Base-by-base conservation (phyloP, 2,113 vertebrate species). In the Indicator indicator region DNA sequence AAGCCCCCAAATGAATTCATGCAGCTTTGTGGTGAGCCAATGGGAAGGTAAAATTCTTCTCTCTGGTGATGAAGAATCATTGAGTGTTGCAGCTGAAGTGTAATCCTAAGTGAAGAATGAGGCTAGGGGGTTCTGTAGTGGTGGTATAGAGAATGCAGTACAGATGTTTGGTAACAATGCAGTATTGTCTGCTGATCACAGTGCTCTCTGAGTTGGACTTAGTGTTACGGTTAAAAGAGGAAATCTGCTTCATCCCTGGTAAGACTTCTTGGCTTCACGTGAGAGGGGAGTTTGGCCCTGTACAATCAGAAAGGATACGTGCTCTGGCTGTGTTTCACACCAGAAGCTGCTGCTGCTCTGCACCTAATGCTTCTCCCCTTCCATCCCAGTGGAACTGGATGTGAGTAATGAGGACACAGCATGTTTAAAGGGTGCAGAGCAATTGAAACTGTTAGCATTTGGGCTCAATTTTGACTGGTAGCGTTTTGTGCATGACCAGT, bases 121-220 rank as follows among this genome's bases (percentile, higher is more conserved):
- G 44, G 44, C n/a, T 50, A 40, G 59, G 12, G 15, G 14, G 21
- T 50, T 73, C 52, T 86, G 23, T 68, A 52, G 17, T 3, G 1
- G 36, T 52, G 52, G 16, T 46, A 75, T 9, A 69, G 64, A 12
- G 9, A 83, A 48, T 60, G 27, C 84, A 93, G 33, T 36, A 33
- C 65, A 75, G 77, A 20, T 27, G 8, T 92, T 54, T 73, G 67
- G 2, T 46, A 84, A 44, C 74, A 78, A 9, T 26, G 26, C 4
- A 2, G 50, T 71, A 8, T 33, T 40, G 27, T 46, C 52, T 84
- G 63, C 17, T 1, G 1, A 0, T 78, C 1, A 0, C 63, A 75
- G 30, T 2, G 1, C 40, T 44, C 54, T 69, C 55, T 56, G 73
- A n/a, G 32, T 88, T 78, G 69, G 60, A 50, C 44, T 78, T 78